Evolutionary conservation across 2,113 vertebrate genomes (phyloP), one percentile per base, ranked within the genome.

Genomic region (Dendrocopos noguchii): DNA sequence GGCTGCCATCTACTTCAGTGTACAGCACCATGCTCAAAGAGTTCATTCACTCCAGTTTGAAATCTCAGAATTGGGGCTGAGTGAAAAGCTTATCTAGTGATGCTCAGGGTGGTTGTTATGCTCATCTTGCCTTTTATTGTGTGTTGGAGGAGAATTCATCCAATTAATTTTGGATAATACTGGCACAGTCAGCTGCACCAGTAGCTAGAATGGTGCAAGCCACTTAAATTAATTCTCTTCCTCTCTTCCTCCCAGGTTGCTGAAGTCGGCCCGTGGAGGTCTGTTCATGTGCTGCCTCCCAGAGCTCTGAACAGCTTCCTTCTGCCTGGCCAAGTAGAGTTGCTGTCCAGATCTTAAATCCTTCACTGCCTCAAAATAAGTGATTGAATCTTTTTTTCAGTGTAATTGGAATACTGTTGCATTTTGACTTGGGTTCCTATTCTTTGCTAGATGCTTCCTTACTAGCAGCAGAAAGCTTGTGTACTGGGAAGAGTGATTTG

Each of bases 71-170:
- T 79, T 52, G n/a, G 27, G 7, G 15, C n/a, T 55, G 27, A 66
- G 25, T 59, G 19, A 33, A 33, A 91, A 65, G 5, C 7, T 2
- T 31, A 6, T 2, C 0, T 0, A n/a, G 22, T 0, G 2, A 65
- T 36, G 31, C 59, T 88, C 46, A 74, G 63, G 80, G 39, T 16
- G 9, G 34, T 53, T 0, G 27, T 84, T 59, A 31, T 9, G 33
- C 15, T 84, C 6, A 12, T 68, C 33, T 64, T 87, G 12, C 15
- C 12, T 80, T 81, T 64, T 36, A 18, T 31, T 44, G 25, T 29
- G 4, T 44, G 28, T n/a, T 80, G 63, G 15, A 80, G 73, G 59
- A 68, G 84, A 79, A 56, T 27, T 8, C 6, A 6, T 85, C 4
- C 20, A 31, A 15, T 46, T 57, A 68, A 31, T 75, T 75, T 12